These are phyloP conservation scores for Neolamprologus sp. DNA, from an alignment of 2,113 vertebrate genomes.

Conservation along the genomic window DNA sequence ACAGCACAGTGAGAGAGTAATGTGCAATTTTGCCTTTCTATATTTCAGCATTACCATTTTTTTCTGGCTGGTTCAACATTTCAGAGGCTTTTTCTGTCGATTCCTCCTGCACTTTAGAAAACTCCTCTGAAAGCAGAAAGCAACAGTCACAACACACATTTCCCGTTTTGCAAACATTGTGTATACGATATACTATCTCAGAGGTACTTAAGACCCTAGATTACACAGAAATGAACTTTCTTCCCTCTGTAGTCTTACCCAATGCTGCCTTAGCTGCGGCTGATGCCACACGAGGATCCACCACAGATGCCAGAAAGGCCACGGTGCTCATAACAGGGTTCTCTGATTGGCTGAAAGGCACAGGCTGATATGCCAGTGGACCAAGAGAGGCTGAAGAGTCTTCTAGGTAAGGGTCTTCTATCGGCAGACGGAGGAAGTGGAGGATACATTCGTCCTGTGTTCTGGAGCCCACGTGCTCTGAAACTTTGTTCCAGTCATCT, in stretches of 20 bases:
- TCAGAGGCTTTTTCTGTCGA: constrained; percentile 78
- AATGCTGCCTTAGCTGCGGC: constrained; percentile 90
- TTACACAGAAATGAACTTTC: background rate
- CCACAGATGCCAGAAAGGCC: constrained; percentile 93
- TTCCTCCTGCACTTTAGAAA: constrained; percentile 86
- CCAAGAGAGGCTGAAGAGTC: constrained; percentile 89
- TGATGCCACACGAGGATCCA: constrained; percentile 90
- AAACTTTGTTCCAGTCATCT: constrained; percentile 99
- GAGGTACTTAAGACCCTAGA: background rate
- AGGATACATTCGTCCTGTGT: constrained; percentile 98
- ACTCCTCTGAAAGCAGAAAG: constrained; percentile 80
- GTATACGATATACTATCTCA: background rate
- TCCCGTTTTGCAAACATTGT: background rate
- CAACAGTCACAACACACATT: background rate
- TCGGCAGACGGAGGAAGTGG: constrained; percentile 90
- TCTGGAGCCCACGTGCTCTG: constrained; percentile 93
- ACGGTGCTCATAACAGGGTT: constrained; percentile 99
- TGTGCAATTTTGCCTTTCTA: background rate
- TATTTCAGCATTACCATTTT: constrained; percentile 64
- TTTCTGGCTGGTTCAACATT: constrained; percentile 77
- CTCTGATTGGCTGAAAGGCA: constrained; percentile 96
- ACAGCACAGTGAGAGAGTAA: background rate
- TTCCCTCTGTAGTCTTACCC: constrained; percentile 64
- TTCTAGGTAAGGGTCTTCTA: constrained; percentile 95
- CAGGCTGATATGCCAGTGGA: constrained; percentile 88